phyloP scores from a whole-genome alignment of 2,888 invertebrate genomes.

The Polia nebulosa region DNA sequence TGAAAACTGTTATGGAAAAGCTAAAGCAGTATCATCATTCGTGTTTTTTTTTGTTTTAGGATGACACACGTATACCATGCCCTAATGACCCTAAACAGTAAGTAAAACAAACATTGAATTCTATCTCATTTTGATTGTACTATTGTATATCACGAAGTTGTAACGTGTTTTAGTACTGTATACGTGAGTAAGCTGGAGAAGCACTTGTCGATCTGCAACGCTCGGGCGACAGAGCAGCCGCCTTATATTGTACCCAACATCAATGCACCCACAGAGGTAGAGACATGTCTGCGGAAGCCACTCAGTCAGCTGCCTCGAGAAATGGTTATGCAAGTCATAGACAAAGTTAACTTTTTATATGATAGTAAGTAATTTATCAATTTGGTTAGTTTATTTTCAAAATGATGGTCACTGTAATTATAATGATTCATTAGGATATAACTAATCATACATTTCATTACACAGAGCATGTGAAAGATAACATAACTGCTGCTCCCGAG shows the following conservation, averaged over 20 bases:
- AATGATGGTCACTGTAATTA: not conserved
- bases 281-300: conserved; percentile 70
- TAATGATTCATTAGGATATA: not conserved
- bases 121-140: not conserved
- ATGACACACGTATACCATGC: conserved; percentile 91
- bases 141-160: not conserved
- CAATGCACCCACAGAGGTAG: conserved; percentile 73
- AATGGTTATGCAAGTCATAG: conserved; percentile 75
- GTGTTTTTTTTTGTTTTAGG: conserved; percentile 73
- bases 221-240: conserved; percentile 88
- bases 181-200: conserved; percentile 93
- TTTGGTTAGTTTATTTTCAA: not conserved
- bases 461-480: conserved; percentile 77
- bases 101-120: conserved; percentile 70
- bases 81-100: conserved; percentile 94
- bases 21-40: not conserved
- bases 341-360: conserved; percentile 84
- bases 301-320: conserved; percentile 78
- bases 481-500: conserved; percentile 72
- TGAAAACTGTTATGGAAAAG: conserved; percentile 1
- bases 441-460: conserved; percentile 14
- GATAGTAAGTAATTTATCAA: conserved; percentile 77
- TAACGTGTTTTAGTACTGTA: conserved; percentile 90
- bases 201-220: conserved; percentile 94
- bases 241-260: conserved; percentile 91